These are phyloP conservation scores for Megaceryle alcyon DNA, from an alignment of 2,797 vertebrate species.

Conservation along the genomic window DNA sequence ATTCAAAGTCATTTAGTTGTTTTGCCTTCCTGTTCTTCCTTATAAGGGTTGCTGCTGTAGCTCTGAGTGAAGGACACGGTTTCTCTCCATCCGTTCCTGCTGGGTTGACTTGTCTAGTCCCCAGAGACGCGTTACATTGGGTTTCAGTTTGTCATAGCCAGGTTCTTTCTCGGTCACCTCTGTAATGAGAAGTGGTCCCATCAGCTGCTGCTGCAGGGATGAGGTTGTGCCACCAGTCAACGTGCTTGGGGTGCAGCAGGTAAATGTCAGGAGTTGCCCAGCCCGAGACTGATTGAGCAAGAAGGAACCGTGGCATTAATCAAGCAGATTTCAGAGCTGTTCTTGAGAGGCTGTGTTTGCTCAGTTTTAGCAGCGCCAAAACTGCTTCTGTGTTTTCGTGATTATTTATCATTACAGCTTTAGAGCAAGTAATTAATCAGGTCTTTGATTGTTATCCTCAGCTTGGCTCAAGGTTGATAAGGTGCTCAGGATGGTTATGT, in stretches of 20 bases:
- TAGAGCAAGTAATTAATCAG: constrained; percentile 84
- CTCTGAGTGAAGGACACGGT: background rate
- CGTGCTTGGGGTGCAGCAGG: background rate
- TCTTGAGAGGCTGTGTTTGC: background rate
- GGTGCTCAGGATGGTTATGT: constrained; percentile 78
- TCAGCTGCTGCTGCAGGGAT: background rate
- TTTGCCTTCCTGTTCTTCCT: background rate
- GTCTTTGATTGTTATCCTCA: constrained; percentile 81
- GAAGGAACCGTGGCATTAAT: background rate
- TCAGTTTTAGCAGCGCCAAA: constrained; percentile 57
- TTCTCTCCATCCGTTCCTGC: background rate
- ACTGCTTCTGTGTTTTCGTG: constrained; percentile 65
- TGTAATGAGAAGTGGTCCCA: background rate
- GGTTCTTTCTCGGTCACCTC: background rate
- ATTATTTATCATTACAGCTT: constrained; percentile 72
- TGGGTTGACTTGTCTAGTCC: fast-evolving
- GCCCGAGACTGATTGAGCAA: fast-evolving
- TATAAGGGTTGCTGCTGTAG: background rate
- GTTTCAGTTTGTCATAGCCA: background rate
- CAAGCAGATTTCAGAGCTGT: background rate
- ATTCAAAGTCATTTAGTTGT: too few relatives aligned
- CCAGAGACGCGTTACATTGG: fast-evolving
- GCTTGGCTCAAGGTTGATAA: constrained; percentile 78
- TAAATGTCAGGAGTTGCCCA: background rate
- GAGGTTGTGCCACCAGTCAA: background rate